Evolutionary conservation across 2,113 vertebrate species (phyloP).

Genomic region (Mobula birostris): DNA sequence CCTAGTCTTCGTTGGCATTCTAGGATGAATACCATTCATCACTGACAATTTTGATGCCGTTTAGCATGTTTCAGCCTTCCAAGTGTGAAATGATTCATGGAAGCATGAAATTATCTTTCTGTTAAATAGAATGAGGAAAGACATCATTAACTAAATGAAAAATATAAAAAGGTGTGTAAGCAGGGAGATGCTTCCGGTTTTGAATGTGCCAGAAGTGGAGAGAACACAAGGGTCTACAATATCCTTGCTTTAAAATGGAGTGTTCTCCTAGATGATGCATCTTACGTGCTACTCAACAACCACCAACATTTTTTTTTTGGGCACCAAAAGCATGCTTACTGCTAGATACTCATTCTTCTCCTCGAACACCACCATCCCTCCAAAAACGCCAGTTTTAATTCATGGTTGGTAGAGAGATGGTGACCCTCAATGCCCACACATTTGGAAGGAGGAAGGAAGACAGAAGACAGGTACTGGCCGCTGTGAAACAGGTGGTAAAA

Average conservation of each 20-base stretch:
- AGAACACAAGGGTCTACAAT: neutral
- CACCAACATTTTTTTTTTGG: no score
- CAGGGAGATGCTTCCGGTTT: neutral
- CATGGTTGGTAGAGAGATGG: no score
- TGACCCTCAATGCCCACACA: no score
- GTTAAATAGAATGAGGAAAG: neutral
- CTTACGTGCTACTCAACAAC: no score
- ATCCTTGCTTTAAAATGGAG: neutral
- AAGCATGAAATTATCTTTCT: neutral
- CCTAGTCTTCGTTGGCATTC: neutral
- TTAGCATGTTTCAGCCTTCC: neutral
- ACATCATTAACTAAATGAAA: neutral
- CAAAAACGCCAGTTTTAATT: no score
- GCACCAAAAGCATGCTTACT: no score
- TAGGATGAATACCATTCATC: neutral
- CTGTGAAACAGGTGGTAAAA: no score
- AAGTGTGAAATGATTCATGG: neutral
- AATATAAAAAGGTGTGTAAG: neutral
- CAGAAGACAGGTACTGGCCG: no score
- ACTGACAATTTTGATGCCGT: neutral
- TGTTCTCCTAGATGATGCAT: no score
- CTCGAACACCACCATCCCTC: no score
- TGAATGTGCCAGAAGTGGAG: neutral
- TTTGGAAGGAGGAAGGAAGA: no score
- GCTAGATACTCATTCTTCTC: no score